phyloP scores from a whole-genome alignment of 2,797 vertebrate species.

The Phoebastria nigripes region DNA sequence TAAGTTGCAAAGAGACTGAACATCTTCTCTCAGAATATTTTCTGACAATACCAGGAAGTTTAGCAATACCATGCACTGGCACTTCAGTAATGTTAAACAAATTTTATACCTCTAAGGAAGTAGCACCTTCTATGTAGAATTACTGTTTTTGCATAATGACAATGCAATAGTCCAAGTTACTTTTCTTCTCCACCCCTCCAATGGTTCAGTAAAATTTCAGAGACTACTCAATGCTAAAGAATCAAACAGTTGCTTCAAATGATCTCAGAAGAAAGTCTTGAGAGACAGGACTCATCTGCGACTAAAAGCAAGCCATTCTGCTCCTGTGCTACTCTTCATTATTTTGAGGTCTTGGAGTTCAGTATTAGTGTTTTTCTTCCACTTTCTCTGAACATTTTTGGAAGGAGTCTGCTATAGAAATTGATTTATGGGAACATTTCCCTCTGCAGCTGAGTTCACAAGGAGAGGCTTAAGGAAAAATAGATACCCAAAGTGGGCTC shows the following conservation, averaged over 20 bases:
- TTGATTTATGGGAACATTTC: not conserved
- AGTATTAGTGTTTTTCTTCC: not conserved
- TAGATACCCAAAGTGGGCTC: not conserved
- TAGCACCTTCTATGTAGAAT: not conserved
- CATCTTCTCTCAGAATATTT: not conserved
- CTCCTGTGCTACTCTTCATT: not conserved
- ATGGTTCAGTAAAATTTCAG: not conserved
- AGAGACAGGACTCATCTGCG: not conserved
- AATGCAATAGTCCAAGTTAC: not conserved
- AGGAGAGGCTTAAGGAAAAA: not conserved
- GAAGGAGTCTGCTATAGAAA: not conserved
- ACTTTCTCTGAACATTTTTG: not conserved
- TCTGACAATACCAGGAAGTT: not conserved
- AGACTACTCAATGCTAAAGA: not conserved
- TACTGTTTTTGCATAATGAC: not conserved
- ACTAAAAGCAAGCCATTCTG: not conserved
- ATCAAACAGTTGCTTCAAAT: not conserved
- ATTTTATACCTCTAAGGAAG: not conserved
- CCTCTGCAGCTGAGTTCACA: not conserved
- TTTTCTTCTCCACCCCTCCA: not conserved
- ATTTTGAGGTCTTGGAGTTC: not conserved
- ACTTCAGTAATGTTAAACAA: not conserved
- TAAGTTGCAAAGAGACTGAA: not conserved
- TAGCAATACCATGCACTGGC: not conserved
- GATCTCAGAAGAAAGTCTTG: not conserved